Percentiles rank a stretch among this genome's conserved stretches.
These are phyloP conservation scores for Zoanthus solanderi DNA, from an alignment of 92 coral and sea anemone genomes.

Conservation along the genomic window DNA sequence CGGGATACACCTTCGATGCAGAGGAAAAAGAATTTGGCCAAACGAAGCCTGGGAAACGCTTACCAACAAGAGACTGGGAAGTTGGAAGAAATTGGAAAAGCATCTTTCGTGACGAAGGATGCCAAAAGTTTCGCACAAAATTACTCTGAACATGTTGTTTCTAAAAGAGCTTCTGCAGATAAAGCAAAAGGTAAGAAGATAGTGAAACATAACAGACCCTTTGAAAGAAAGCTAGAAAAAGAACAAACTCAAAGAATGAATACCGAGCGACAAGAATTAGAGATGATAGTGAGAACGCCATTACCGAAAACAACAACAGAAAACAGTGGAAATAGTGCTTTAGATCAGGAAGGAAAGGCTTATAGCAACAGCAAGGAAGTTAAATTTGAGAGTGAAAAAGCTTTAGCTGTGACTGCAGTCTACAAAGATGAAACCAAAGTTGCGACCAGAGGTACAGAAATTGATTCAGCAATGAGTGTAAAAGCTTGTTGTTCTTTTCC, in stretches of 20 bases:
- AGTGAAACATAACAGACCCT: constrained; percentile 66
- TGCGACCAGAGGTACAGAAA: not conserved
- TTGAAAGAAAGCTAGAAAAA: constrained; percentile 33
- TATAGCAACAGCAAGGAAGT: not conserved
- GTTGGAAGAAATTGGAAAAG: constrained; percentile 1
- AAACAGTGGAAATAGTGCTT: not conserved
- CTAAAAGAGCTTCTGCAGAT: constrained; percentile 10
- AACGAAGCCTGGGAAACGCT: constrained; percentile 22
- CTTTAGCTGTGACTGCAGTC: not conserved
- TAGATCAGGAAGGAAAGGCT: not conserved
- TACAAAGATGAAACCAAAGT: not conserved
- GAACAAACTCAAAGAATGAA: constrained; percentile 45
- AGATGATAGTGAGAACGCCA: not conserved
- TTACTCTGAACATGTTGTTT: constrained; percentile 6
- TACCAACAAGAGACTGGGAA: constrained; percentile 26
- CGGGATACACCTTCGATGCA: constrained; percentile 44
- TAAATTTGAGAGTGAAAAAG: not conserved
- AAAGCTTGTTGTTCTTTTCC: not conserved
- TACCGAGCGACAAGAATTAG: constrained; percentile 42
- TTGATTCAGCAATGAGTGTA: not conserved
- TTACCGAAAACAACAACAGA: not conserved
- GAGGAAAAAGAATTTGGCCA: not conserved
- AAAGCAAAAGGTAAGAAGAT: constrained; percentile 27
- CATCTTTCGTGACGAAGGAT: not conserved
- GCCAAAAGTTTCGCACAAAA: not conserved